These are phyloP conservation scores for Sebastes dallii DNA, from an alignment of 2,797 vertebrate genomes.

Conservation along the genomic window DNA sequence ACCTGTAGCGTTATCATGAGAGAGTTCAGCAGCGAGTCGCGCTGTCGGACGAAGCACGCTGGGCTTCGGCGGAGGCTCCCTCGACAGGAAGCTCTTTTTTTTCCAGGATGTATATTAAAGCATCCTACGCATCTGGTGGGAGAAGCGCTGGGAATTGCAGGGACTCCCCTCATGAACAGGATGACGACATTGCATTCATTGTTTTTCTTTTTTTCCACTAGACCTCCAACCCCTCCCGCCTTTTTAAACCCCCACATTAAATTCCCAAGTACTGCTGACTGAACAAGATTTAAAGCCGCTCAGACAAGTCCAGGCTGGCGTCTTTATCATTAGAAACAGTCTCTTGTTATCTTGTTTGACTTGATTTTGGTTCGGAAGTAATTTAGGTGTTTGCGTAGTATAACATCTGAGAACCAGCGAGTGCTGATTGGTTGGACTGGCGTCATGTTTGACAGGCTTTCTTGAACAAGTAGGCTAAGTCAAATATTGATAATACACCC, in stretches of 20 bases:
- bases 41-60: slow-evolving; percentile 3
- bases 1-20: slow-evolving; percentile 41
- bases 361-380: slow-evolving; percentile 16
- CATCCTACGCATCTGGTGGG: slow-evolving; percentile 64
- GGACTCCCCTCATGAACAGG: slow-evolving; percentile 65
- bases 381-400: slow-evolving; percentile 28
- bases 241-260: slow-evolving; percentile 15
- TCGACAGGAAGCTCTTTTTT: slow-evolving; percentile 64
- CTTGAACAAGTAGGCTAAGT: slow-evolving; percentile 21
- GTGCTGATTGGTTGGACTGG: neutral
- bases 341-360: slow-evolving; percentile 32
- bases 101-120: slow-evolving; percentile 68
- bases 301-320: slow-evolving; percentile 21
- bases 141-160: slow-evolving; percentile 47
- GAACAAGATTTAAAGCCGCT: slow-evolving; percentile 43
- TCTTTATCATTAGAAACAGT: slow-evolving; percentile 19
- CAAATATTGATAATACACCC: slow-evolving; percentile 46
- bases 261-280: slow-evolving; percentile 50
- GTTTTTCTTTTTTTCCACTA: slow-evolving; percentile 28
- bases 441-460: slow-evolving; percentile 32
- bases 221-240: slow-evolving; percentile 19
- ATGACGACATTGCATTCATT: slow-evolving; percentile 67
- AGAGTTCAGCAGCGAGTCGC: slow-evolving; percentile 58
- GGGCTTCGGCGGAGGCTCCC: slow-evolving; percentile 11
- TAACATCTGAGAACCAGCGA: slow-evolving; percentile 7